Conservation (phyloP, 2,797 vertebrate species). For the Hylomyscus alleni region DNA sequence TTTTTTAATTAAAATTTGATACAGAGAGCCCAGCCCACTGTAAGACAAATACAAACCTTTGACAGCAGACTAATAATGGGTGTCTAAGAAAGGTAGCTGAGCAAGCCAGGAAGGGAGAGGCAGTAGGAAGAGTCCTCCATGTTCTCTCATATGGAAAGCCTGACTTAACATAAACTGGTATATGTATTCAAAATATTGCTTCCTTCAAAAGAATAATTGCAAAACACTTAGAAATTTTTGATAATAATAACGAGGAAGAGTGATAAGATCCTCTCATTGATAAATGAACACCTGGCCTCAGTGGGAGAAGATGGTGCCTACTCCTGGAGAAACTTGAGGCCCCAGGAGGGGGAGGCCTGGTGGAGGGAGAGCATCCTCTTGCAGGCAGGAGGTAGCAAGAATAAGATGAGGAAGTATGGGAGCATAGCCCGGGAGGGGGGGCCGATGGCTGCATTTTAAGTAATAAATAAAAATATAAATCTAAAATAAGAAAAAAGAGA, state of each 20-base stretch:
- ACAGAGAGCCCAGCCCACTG: background rate
- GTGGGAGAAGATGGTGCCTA: background rate
- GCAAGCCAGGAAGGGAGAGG: background rate
- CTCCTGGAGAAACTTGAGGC: background rate
- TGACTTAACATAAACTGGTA: too few species aligned
- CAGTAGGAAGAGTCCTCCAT: background rate
- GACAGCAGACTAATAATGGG: rapidly evolving
- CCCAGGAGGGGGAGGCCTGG: background rate
- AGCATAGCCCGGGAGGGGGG: too few species aligned
- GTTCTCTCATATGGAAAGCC: background rate
- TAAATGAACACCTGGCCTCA: background rate
- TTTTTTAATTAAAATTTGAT: background rate
- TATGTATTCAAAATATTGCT: too few species aligned
- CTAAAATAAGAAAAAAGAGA: too few species aligned
- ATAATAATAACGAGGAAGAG: too few species aligned
- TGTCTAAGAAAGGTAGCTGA: background rate
- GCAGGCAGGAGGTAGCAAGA: background rate
- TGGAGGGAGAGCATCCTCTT: background rate
- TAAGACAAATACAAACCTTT: background rate
- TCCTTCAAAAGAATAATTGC: too few species aligned
- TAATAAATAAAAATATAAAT: too few species aligned
- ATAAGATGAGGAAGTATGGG: background rate
- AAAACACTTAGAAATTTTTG: too few species aligned
- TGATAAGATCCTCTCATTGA: too few species aligned
- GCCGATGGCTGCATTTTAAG: too few species aligned